Evolutionary conservation across 2,797 vertebrate genomes (phyloP).

Genomic region (Betta splendens): DNA sequence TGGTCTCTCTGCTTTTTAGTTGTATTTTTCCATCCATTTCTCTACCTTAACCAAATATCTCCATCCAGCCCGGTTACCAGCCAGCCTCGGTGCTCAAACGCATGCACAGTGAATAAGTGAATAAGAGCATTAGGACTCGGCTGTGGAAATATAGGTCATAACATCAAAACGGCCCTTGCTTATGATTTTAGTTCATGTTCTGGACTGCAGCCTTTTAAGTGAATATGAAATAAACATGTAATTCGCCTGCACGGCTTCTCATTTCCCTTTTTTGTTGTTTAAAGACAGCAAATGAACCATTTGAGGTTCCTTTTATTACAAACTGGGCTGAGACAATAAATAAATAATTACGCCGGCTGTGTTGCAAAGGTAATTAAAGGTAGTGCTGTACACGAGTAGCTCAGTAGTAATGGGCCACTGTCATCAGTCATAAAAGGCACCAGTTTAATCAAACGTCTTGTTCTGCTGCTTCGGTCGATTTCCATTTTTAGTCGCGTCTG

Average conservation of each 20-base stretch:
- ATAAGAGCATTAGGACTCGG: conserved; percentile 8
- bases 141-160: conserved; percentile 8
- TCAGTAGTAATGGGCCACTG: background rate
- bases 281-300: conserved; percentile 9
- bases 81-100: background rate
- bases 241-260: background rate
- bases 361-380: no score
- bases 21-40: conserved; percentile 27
- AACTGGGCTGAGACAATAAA: background rate
- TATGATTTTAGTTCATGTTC: background rate
- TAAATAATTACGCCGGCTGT: no score
- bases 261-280: conserved; percentile 25
- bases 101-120: conserved; percentile 12
- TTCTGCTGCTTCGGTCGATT: conserved; percentile 1
- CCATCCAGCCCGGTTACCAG: conserved; percentile 10
- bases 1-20: conserved; percentile 33
- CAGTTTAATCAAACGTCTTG: background rate
- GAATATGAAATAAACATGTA: background rate
- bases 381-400: background rate
- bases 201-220: background rate
- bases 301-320: conserved; percentile 10
- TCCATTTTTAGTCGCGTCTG: conserved; percentile 25
- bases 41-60: conserved; percentile 35
- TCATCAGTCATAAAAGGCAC: background rate
- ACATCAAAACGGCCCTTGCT: background rate